Evolutionary conservation across 2,888 invertebrate species (phyloP).

Genomic region (Macrosoma leucophasiata): DNA sequence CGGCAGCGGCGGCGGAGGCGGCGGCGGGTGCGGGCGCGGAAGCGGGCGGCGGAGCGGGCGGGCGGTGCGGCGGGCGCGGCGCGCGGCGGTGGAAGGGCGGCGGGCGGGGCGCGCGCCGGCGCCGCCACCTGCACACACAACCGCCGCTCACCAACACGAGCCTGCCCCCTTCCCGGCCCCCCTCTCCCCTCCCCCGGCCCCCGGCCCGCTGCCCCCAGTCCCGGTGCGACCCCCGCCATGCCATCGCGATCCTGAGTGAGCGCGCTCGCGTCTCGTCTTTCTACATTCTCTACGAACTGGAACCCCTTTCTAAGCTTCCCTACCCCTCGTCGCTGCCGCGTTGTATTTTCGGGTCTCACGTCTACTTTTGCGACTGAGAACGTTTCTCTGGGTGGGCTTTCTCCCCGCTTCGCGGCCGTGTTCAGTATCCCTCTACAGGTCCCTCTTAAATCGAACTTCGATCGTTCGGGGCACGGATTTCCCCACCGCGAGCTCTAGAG

Average conservation of each 20-base stretch:
- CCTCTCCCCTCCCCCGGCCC: conserved; percentile 23
- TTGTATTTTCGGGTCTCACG: too few relatives aligned
- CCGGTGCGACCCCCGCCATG: conserved; percentile 13
- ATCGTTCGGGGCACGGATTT: too few relatives aligned
- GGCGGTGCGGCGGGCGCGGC: conserved; percentile 47
- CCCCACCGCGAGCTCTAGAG: too few relatives aligned
- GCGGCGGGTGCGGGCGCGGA: conserved; percentile 38
- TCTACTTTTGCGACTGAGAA: too few relatives aligned
- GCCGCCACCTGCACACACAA: conserved; percentile 62
- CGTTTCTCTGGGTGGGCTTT: too few relatives aligned
- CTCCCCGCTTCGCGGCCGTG: too few relatives aligned
- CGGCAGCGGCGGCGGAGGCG: conserved; percentile 11
- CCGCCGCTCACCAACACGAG: conserved; percentile 23
- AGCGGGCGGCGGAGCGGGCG: conserved; percentile 10
- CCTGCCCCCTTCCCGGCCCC: conserved; percentile 16
- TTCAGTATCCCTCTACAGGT: too few relatives aligned
- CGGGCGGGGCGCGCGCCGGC: conserved; percentile 70
- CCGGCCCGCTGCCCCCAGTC: conserved; percentile 19
- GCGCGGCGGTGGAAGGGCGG: conserved; percentile 76
- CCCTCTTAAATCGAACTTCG: too few relatives aligned
- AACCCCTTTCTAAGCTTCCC: too few relatives aligned
- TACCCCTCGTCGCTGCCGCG: too few relatives aligned
- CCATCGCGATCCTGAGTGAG: background rate
- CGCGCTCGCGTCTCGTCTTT: background rate
- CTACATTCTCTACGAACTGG: too few relatives aligned